Evolutionary conservation across 2,113 vertebrate genomes (phyloP), one percentile per base, ranked within the genome.

Genomic region (Tetrax tetrax): DNA sequence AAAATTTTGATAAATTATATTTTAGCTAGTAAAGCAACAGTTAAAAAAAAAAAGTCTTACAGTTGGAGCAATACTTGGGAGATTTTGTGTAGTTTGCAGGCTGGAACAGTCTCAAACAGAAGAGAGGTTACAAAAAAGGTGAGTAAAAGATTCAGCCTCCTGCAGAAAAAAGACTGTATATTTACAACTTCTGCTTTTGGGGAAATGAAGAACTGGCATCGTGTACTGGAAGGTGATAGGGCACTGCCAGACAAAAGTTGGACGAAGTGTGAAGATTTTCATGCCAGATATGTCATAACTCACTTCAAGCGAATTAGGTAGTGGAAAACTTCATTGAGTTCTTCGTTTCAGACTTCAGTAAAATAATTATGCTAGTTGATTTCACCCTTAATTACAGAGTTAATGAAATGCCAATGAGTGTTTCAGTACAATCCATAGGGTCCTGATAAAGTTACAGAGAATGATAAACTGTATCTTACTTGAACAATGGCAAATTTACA

Each of bases 291-390:
- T 76, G 64, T 95, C 83, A 63, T 93, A 93, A 92, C 33, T 95
- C 83, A 81, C 93, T 96, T 90, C 79, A 78, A 86, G 72, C 24
- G 76, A 90, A 94, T 81, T 78, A 83, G 64, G 60, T 41, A 56
- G 56, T 75, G n/a, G 51, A 79, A 96, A 85, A 64, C 63, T 75
- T 97, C 68, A 92, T 93, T 91, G 91, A 89, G 43, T 47, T 37
- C 38, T 83, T 74, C 70, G 87, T 85, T 95, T 91, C 83, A 88
- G 83, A 79, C 45, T 89, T 89, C 60, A 91, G 83, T 38, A 90
- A 95, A 94, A 95, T 91, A 89, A 95, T 91, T 94, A 96, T 87
- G 84, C 65, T 91, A 63, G 92, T 91, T 93, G 41, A 94, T 91
- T 94, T 95, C 79, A 94, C 59, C 48, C 66, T 94, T 89, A 95